Evolutionary conservation across 1,140 invertebrate species (phyloP), one percentile per base, ranked within the genome.

Genomic region (Lordiphosa stackelbergi): DNA sequence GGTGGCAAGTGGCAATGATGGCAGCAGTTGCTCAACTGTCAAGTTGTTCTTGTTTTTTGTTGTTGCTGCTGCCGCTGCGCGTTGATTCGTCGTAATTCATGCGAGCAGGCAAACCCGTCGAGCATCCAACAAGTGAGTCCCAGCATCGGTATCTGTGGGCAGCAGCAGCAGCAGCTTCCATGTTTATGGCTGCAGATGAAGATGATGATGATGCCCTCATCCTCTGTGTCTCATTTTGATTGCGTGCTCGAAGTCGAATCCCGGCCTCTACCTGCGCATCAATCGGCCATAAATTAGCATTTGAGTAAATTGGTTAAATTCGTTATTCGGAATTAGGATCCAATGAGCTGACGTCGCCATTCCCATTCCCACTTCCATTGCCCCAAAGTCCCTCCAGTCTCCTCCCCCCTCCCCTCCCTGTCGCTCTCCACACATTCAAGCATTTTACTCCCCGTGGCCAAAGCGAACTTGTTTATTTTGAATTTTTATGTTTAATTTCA

Each of bases 301-400:
- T 86, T 86, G 73, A 85, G 85, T 85, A 86, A 86, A 86, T 86
- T 85, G 79, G 53, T 83, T 86, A 85, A 86, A 86, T 86, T 86
- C 79, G 79, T 86, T 86, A 83, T 86, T 86, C 68, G 75, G 75
- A 85, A 86, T 86, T 86, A 85, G 83, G 77, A 73, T 78, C 73
- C 66, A 81, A 77, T 73, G 73, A 73, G 73, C 55, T 72, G 65
- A 66, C 37, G 69, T 58, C 46, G 54, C 56, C 38, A 38, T 56
- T 59, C 36, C 47, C 52, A 56, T 52, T 34, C 16, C 35, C 28
- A 19, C 54, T 40, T 54, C 2, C 24, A 35, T 19, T 66, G 28
- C 28, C 28, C 34, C 35, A 10, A 10, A 19, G 11, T 12, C 19
- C 41, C 41, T 19, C 36, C 35, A n/a, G 36, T 57, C 24, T 38